Evolutionary conservation across 2,888 invertebrate species (phyloP), one percentile per base, ranked within the genome.

Genomic region (Scaeva pyrastri): DNA sequence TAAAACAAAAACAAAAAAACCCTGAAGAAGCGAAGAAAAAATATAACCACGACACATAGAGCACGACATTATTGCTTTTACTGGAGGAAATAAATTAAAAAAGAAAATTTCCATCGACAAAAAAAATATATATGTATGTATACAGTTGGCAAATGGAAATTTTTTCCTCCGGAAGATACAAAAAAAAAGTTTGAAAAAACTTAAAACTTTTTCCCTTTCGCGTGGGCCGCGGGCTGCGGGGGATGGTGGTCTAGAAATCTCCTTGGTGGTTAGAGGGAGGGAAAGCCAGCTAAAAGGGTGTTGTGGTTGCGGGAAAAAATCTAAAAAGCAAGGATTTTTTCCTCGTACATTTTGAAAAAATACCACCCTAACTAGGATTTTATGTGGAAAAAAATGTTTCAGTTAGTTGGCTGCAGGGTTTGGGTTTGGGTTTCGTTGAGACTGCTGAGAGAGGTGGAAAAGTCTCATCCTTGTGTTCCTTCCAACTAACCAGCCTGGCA

Each of bases 21-120:
- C 11, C 50, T 52, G 14, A 52, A 43, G 39, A 41, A 52, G 12
- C 23, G 48, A 62, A 78, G 12, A 26, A 73, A 75, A 76, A 66
- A 26, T 45, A 56, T 71, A 71, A 86, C 86, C 82, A 78, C 86
- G 82, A 78, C 86, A 86, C 86, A 80, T 68, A 86, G 77, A 78
- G 82, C 86, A 86, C 82, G 86, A 86, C 78, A 86, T 86, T 86
- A 86, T 86, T 86, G 86, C 86, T 82, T 86, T 77, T 70, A 82
- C 82, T 73, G 39, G 77, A 82, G 78, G 74, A 86, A 82, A 86
- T 86, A 77, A 86, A 86, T 82, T 82, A 82, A 86, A 86, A 86
- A 86, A 86, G 78, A 82, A 86, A 82, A 86, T 86, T 86, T 78
- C 74, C 82, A 86, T 82, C 82, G 86, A 81, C 80, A 55, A 72